Percentiles rank a stretch among this genome's conserved stretches.
These are phyloP conservation scores for Exaiptasia diaphana DNA, from an alignment of 64 coral and sea anemone species.

Conservation along the genomic window DNA sequence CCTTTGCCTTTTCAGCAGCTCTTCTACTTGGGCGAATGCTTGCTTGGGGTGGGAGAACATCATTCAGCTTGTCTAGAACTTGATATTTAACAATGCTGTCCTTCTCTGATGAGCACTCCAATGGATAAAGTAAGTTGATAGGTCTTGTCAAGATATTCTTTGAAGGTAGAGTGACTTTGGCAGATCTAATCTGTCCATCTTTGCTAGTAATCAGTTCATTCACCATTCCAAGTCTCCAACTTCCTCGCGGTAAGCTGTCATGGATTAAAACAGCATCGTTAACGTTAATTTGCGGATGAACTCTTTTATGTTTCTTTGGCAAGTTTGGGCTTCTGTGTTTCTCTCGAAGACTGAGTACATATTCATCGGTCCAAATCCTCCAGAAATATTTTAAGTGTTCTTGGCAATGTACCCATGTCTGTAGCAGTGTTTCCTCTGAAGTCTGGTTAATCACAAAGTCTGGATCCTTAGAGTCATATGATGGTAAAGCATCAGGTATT, in stretches of 20 bases:
- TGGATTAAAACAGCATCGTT: slow-evolving; percentile 11
- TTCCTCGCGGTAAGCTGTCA: slow-evolving; percentile 8
- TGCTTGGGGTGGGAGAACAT: not conserved
- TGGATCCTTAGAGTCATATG: slow-evolving; percentile 30
- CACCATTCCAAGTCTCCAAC: slow-evolving; percentile 43
- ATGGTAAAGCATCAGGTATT: not conserved
- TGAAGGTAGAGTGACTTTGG: not conserved
- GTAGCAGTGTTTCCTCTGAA: slow-evolving; percentile 26
- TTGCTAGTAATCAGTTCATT: slow-evolving; percentile 21
- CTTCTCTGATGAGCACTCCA: not conserved
- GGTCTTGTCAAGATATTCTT: not conserved
- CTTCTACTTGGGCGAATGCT: not conserved
- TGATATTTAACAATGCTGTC: not conserved
- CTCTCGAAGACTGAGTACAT: slow-evolving; percentile 47
- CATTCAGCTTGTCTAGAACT: not conserved
- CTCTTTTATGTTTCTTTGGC: not conserved
- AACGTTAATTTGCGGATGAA: not conserved
- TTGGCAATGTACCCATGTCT: slow-evolving; percentile 29
- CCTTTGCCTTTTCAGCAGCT: not conserved
- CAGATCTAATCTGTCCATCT: slow-evolving; percentile 19
- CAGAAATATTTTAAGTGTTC: slow-evolving; percentile 34
- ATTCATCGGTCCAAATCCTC: slow-evolving; percentile 31
- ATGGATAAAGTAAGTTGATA: slow-evolving; percentile 11
- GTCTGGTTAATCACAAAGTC: slow-evolving; percentile 14
- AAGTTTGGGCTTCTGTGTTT: not conserved